These are phyloP conservation scores for Halichoeres trimaculatus DNA, from an alignment of 2,113 vertebrate genomes.

Conservation along the genomic window DNA sequence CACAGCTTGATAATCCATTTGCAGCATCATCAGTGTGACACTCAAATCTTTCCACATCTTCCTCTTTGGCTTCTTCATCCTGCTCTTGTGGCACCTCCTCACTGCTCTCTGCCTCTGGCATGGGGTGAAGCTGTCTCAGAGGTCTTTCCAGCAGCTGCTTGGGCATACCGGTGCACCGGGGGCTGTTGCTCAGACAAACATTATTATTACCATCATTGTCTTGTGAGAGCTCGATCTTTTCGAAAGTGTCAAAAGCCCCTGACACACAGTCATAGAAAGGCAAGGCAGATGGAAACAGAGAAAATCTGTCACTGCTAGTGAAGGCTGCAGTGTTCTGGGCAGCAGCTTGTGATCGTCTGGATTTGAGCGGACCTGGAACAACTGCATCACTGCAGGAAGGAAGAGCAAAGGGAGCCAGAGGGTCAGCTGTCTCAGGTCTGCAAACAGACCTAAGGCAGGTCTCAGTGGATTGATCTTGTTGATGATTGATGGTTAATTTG, in stretches of 20 bases:
- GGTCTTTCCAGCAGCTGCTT: slow-evolving; percentile 41
- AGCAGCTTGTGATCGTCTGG: slow-evolving; percentile 38
- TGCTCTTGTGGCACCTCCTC: slow-evolving; percentile 19
- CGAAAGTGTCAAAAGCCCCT: slow-evolving; percentile 78
- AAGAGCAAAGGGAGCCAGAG: not conserved
- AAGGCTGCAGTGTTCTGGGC: slow-evolving; percentile 7
- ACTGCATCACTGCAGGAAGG: slow-evolving; percentile 54
- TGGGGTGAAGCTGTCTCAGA: slow-evolving; percentile 18
- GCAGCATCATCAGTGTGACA: slow-evolving; percentile 26
- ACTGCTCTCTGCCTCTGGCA: slow-evolving; percentile 34
- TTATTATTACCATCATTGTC: slow-evolving; percentile 52
- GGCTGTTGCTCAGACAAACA: slow-evolving; percentile 59
- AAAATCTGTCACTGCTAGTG: slow-evolving; percentile 40
- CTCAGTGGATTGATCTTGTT: slow-evolving; percentile 8
- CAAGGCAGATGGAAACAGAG: slow-evolving; percentile 47
- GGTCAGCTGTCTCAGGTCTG: slow-evolving; percentile 15
- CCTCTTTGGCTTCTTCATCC: slow-evolving; percentile 11
- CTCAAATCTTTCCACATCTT: slow-evolving; percentile 10
- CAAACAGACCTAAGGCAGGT: slow-evolving; percentile 8
- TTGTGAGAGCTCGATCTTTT: slow-evolving; percentile 80
- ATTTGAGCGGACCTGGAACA: slow-evolving; percentile 53
- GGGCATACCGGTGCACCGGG: slow-evolving; percentile 57
- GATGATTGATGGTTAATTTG: not conserved
- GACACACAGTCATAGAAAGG: slow-evolving; percentile 19
- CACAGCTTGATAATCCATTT: slow-evolving; percentile 22